Percentiles rank a stretch among this genome's conserved stretches.
Evolutionary conservation across 2,113 vertebrate species (phyloP).

Genomic region (Halcyon malimbica): DNA sequence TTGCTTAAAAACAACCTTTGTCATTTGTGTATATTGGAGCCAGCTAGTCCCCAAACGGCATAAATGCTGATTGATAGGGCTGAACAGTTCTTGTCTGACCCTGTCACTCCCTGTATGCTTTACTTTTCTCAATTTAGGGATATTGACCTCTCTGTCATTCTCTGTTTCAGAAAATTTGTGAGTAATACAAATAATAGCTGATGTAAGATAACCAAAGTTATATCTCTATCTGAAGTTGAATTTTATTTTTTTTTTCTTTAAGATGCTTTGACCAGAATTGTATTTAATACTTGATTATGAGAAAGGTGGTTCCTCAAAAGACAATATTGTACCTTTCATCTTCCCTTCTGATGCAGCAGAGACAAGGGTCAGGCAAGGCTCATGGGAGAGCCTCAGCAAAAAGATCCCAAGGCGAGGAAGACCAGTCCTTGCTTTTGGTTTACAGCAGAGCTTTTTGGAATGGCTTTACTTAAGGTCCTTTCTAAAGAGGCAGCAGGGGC

Average conservation of each 20-base stretch:
- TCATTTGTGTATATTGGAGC: not conserved
- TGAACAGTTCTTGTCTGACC: not conserved
- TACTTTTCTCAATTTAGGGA: not conserved
- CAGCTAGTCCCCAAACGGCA: not conserved
- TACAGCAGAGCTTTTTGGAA: not conserved
- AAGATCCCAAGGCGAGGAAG: not conserved
- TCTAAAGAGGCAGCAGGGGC: not conserved
- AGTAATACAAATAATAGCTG: not conserved
- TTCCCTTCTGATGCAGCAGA: not conserved
- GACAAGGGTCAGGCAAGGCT: not conserved
- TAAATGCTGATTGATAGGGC: not conserved
- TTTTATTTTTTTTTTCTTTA: too few relatives aligned
- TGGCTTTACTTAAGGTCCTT: not conserved
- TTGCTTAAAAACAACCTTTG: not conserved
- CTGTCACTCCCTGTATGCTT: not conserved
- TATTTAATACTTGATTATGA: not conserved
- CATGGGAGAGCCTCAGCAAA: not conserved
- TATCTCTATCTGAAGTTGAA: not conserved
- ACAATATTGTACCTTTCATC: not conserved
- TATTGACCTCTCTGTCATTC: not conserved
- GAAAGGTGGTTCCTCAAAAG: not conserved
- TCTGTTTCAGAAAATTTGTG: not conserved
- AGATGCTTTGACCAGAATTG: not conserved
- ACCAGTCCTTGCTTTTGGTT: not conserved
- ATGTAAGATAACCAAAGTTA: not conserved